Evolutionary conservation across 1,140 invertebrate genomes (phyloP).

Genomic region (Musca vetustissima): DNA sequence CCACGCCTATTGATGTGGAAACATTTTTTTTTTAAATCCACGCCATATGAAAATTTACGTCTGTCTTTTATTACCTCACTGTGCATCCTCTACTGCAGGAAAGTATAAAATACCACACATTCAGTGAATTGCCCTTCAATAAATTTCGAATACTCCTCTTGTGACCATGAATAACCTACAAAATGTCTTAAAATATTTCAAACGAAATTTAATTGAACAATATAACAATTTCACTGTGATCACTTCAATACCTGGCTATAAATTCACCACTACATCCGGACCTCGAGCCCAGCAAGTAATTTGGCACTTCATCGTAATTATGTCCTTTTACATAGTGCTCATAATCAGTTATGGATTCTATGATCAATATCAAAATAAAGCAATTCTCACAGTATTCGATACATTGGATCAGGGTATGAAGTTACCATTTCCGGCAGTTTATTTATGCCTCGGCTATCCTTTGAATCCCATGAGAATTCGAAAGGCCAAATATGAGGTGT

Average conservation of each 20-base stretch:
- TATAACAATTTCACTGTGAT: background rate
- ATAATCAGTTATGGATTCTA: background rate
- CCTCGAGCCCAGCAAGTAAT: background rate
- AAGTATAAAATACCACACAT: too few relatives aligned
- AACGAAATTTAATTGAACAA: background rate
- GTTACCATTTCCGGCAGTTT: background rate
- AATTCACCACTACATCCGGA: background rate
- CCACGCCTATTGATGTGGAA: too few relatives aligned
- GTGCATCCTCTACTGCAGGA: too few relatives aligned
- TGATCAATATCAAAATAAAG: slow-evolving; percentile 11
- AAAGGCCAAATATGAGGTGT: background rate
- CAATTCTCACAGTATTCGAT: background rate
- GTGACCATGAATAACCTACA: too few relatives aligned
- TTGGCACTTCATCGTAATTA: background rate
- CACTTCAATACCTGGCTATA: background rate
- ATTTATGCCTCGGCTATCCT: slow-evolving; percentile 6
- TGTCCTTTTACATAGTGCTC: background rate
- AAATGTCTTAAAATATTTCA: background rate
- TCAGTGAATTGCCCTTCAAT: too few relatives aligned
- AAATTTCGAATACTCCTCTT: too few relatives aligned
- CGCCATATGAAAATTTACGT: too few relatives aligned
- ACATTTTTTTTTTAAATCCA: too few relatives aligned
- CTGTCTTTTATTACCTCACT: too few relatives aligned
- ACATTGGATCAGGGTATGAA: background rate
- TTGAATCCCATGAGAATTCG: background rate